Percentiles rank a stretch among this genome's conserved stretches.
phyloP scores from a whole-genome alignment of 2,113 vertebrate genomes.

The Leptocoma aspasia region DNA sequence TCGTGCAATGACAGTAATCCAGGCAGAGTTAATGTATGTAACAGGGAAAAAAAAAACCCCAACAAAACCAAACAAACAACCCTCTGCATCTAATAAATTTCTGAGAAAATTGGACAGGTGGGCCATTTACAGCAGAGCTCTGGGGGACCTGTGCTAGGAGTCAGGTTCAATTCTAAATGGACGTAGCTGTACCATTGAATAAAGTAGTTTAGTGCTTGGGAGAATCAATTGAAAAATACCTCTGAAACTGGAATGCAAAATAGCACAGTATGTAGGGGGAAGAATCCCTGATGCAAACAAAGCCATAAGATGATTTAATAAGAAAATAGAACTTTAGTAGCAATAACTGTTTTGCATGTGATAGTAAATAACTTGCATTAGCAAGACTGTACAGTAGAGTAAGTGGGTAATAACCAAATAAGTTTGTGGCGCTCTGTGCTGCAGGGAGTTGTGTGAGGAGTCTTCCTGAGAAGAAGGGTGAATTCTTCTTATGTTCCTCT shows the following conservation, averaged over 20 bases:
- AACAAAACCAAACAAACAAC: background rate
- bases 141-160: slow-evolving; percentile 28
- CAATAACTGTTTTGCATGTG: slow-evolving; percentile 94
- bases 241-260: slow-evolving; percentile 86
- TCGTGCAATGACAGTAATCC: background rate
- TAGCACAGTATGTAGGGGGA: slow-evolving; percentile 80
- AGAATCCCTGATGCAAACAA: slow-evolving; percentile 79
- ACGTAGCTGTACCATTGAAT: slow-evolving; percentile 60
- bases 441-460: slow-evolving; percentile 48
- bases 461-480: slow-evolving; percentile 43
- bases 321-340: slow-evolving; percentile 87
- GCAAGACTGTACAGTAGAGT: slow-evolving; percentile 69
- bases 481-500: slow-evolving; percentile 31
- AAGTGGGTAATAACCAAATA: slow-evolving; percentile 72
- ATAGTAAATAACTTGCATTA: slow-evolving; percentile 74
- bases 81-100: background rate
- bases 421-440: slow-evolving; percentile 69
- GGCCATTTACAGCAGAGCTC: slow-evolving; percentile 60
- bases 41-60: background rate
- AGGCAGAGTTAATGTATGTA: slow-evolving; percentile 6
- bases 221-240: slow-evolving; percentile 79
- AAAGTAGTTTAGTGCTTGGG: slow-evolving; percentile 67
- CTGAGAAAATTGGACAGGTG: background rate
- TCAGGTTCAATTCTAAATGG: slow-evolving; percentile 17
- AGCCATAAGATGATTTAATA: slow-evolving; percentile 89